Evolutionary conservation across 2,797 vertebrate species (phyloP), one percentile per base, ranked within the genome.

Genomic region (Clarias pachynema): DNA sequence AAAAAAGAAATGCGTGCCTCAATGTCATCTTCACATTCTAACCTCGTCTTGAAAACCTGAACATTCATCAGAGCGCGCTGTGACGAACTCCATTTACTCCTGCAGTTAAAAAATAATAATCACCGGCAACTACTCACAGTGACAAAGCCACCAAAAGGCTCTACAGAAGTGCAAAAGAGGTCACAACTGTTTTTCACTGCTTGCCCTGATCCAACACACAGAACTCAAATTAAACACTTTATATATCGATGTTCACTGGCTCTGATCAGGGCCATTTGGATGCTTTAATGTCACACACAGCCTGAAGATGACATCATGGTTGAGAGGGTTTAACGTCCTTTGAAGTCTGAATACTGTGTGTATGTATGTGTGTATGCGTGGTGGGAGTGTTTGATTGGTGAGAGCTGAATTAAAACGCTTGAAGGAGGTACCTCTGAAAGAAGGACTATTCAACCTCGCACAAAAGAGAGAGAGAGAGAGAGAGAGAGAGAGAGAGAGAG

Each of bases 221-320:
- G 73, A 84, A 79, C 82, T 82, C 74, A 59, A 82, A 89, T 84
- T 66, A 73, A 81, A 84, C 34, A 70, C 87, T 88, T 88, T 79
- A 88, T 83, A 88, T 83, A 83, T 78, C 84, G 82, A 87, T 86
- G 83, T 88, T 86, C 84, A 79, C 60, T 56, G 26, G 53, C 73
- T 88, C 85, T 86, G 69, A 87, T 66, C 66, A 4, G 56, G 56
- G 14, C 15, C 56, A 49, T 53, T 83, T 57, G 84, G 87, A 86
- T 87, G 84, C 79, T 78, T 85, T 82, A 82, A 80, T 80, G 85
- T 69, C 78, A 79, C 77, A 77, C 72, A 81, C 83, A 86, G 83
- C 79, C 74, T 86, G 62, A 85, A 86, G 84, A 91, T 92, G 91
- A 91, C 91, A 91, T 92, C 91, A 92, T 91, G 49, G 85, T 85